Conservation (phyloP, 2,888 invertebrate genomes). For the Trissolcus japonicus region DNA sequence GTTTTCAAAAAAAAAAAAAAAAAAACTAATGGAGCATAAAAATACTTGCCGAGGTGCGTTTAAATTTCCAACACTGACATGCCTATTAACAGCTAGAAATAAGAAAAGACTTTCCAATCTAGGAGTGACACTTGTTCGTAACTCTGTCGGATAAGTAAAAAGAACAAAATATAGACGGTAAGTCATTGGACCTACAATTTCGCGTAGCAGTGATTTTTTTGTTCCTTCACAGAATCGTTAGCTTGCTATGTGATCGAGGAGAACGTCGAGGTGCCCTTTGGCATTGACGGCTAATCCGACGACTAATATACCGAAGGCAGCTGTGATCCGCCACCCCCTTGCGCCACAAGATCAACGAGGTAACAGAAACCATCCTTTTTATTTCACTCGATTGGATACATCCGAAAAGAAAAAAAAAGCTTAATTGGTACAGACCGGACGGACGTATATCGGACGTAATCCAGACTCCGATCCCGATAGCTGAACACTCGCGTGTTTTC, state of each 20-base stretch:
- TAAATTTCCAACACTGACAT: no score
- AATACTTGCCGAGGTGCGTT: no score
- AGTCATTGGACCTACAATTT: constrained; percentile 58
- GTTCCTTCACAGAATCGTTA: constrained; percentile 31
- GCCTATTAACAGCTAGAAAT: neutral
- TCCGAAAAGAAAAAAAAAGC: constrained; percentile 60
- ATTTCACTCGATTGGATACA: constrained; percentile 67
- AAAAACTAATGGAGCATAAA: no score
- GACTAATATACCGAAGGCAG: constrained; percentile 66
- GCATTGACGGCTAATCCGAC: constrained; percentile 69
- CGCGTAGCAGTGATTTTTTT: constrained; percentile 44
- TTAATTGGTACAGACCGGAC: constrained; percentile 68
- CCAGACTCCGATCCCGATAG: constrained; percentile 55
- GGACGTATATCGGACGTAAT: constrained; percentile 66
- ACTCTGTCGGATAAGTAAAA: neutral
- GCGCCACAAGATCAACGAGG: constrained; percentile 52
- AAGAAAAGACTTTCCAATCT: constrained; percentile 45
- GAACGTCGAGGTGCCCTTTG: constrained; percentile 64
- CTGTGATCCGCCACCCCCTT: constrained; percentile 61
- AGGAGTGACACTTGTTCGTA: constrained; percentile 29
- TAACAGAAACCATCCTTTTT: constrained; percentile 65
- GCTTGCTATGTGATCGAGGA: constrained; percentile 52
- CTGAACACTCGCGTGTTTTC: constrained; percentile 36
- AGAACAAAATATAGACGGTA: constrained; percentile 35
- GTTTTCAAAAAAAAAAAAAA: neutral